Base-by-base conservation (phyloP, 2,113 vertebrate genomes). In the Symphodus melops region DNA sequence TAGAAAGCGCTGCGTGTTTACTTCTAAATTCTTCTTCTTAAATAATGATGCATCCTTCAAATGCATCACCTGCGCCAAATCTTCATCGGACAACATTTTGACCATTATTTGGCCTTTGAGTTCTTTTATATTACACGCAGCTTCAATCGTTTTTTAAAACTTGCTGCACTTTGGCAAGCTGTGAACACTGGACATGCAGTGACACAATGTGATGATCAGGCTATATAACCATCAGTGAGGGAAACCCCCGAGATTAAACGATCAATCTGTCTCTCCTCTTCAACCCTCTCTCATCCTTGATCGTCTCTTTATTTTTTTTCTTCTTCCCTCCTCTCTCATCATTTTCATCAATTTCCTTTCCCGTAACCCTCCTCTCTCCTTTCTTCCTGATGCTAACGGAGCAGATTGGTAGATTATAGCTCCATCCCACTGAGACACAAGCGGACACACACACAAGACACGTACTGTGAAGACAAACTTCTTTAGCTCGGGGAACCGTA, bases 401-500 rank as follows among this genome's bases (percentile, higher is more conserved):
- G 66, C 74, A 87, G 46, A 81, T 37, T 75, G 86, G 75, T 68
- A 72, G 71, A 48, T 17, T 19, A 48, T 19, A 48, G 46, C 46
- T 48, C 46, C 62, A 23, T 57, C 4, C 25, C 68, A 66, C 67
- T 60, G 42, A 79, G 54, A 42, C 23, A 42, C 23, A 8, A 10
- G 42, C 36, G 58, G 62, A 54, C 53, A 59, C 33, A 77, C 39
- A 73, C 61, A 82, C 21, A 77, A 73, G 64, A 82, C 21, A 77
- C 72, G 54, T 9, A 9, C 60, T 49, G 23, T 58, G 61, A 73
- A 79, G 78, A 75, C 49, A 62, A 68, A 81, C 65, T 78, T 42
- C 6, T 16, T 33, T 1, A 19, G 67, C 75, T 76, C 80, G 81
- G 63, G 81, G 63, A 86, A 86, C 86, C 78, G 79, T 82, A 75